Conservation (phyloP, 1,140 invertebrate genomes). For the Papilio aristodemus region DNA sequence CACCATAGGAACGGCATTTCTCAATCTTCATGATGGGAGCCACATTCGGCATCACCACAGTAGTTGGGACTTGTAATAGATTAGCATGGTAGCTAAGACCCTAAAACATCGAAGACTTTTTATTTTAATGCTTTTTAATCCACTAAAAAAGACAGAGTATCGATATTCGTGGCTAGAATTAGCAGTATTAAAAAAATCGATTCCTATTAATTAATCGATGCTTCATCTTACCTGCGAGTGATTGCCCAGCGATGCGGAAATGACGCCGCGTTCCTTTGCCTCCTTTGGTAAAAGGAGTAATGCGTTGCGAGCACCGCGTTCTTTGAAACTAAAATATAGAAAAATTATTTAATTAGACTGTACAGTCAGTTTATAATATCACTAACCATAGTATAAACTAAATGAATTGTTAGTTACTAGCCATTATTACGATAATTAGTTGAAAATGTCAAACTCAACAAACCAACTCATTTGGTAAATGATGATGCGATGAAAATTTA, state of each 20-base stretch:
- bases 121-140: neutral
- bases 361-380: too few species aligned
- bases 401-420: too few species aligned
- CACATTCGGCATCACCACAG: constrained; percentile 95
- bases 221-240: constrained; percentile 83
- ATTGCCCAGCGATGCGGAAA: constrained; percentile 95
- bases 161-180: neutral
- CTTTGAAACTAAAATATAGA: constrained; percentile 91
- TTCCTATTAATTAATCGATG: neutral
- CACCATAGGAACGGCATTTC: constrained; percentile 90
- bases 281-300: constrained; percentile 87
- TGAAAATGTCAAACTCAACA: too few species aligned
- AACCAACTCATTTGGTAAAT: too few species aligned
- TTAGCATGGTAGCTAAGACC: constrained; percentile 94
- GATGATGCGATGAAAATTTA: too few species aligned
- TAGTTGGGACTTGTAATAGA: constrained; percentile 89
- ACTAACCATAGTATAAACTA: too few species aligned
- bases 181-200: neutral
- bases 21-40: constrained; percentile 97
- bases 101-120: neutral
- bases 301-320: constrained; percentile 93
- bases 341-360: too few species aligned
- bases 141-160: too few species aligned
- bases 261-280: constrained; percentile 89
- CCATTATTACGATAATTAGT: too few species aligned